Conservation (phyloP, 1,140 invertebrate genomes). For the Achatina immaculata region DNA sequence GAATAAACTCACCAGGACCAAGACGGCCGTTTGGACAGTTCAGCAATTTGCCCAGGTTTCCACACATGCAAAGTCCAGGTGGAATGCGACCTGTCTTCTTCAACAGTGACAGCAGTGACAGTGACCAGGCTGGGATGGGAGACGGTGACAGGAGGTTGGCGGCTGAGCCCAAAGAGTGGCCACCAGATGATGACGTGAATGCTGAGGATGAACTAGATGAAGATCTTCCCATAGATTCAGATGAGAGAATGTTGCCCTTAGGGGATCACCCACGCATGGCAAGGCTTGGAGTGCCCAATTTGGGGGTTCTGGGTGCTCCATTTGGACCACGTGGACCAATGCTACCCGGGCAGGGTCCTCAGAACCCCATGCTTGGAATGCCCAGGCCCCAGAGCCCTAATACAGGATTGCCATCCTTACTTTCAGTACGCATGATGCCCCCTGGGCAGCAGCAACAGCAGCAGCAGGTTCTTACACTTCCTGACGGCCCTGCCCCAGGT, state of each 20-base stretch:
- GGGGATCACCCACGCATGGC: not conserved
- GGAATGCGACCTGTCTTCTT: constrained; percentile 25
- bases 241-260: constrained; percentile 16
- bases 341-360: constrained; percentile 20
- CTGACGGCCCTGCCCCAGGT: not conserved
- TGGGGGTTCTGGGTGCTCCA: not conserved
- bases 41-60: not conserved
- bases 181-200: constrained; percentile 38
- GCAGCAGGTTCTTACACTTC: not conserved
- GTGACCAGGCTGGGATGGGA: not conserved
- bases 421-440: constrained; percentile 32
- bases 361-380: constrained; percentile 8
- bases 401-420: constrained; percentile 13
- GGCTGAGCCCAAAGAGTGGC: constrained; percentile 32
- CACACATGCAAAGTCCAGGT: not conserved
- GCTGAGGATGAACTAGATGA: constrained; percentile 33
- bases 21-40: constrained; percentile 9
- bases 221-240: constrained; percentile 17
- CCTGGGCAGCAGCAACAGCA: not conserved
- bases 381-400: constrained; percentile 13
- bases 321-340: constrained; percentile 15
- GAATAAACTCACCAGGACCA: constrained; percentile 25
- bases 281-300: constrained; percentile 9
- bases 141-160: constrained; percentile 11
- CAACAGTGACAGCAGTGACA: constrained; percentile 12